These are phyloP conservation scores for Cheilosia vulpina DNA, from an alignment of 2,888 invertebrate species.

Conservation along the genomic window DNA sequence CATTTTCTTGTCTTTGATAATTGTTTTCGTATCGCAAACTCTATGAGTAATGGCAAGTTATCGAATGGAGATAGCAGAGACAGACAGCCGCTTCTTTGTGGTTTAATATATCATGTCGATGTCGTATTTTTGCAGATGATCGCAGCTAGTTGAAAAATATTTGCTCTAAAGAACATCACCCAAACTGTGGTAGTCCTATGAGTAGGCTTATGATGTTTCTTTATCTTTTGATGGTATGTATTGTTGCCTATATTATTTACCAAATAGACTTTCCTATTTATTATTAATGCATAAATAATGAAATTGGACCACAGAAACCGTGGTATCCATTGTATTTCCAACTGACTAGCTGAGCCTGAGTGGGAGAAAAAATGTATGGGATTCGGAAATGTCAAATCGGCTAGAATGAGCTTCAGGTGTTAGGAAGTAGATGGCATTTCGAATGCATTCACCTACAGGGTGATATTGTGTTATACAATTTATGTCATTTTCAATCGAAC, in stretches of 20 bases:
- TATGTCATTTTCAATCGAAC: too few relatives aligned
- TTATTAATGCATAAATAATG: constrained; percentile 27
- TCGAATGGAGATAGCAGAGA: constrained; percentile 19
- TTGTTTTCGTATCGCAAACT: constrained; percentile 4
- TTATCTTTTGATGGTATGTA: background rate
- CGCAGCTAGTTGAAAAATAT: constrained; percentile 36
- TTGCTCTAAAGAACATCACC: constrained; percentile 40
- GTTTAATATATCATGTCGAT: constrained; percentile 55
- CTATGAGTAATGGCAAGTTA: constrained; percentile 29
- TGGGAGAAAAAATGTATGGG: constrained; percentile 13
- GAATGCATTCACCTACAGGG: background rate
- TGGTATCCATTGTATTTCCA: constrained; percentile 57
- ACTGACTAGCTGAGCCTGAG: constrained; percentile 10
- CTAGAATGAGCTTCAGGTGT: background rate
- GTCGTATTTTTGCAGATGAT: constrained; percentile 55
- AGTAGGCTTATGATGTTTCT: background rate
- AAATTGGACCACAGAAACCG: constrained; percentile 25
- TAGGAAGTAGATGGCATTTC: background rate
- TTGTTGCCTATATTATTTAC: background rate
- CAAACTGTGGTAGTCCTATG: constrained; percentile 3
- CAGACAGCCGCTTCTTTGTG: constrained; percentile 6
- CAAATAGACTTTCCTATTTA: constrained; percentile 15
- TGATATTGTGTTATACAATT: too few relatives aligned
- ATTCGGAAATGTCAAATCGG: constrained; percentile 43
- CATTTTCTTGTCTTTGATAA: constrained; percentile 59